Conservation (phyloP, 2,888 invertebrate species). For the Drosophila phalerata region DNA sequence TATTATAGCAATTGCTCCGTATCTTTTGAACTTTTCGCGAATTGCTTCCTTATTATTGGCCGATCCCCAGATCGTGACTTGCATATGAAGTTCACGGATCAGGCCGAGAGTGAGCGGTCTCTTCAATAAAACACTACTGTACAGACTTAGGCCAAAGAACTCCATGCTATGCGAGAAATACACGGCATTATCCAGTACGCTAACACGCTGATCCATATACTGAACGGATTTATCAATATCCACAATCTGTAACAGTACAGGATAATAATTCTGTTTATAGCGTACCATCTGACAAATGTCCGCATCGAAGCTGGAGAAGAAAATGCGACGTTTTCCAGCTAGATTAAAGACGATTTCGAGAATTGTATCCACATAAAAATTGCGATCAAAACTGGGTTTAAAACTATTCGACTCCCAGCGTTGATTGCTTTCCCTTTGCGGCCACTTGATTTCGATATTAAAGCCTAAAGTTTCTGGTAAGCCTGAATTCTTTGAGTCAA, state of each 20-base stretch:
- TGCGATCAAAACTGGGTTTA: constrained; percentile 93
- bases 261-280: constrained; percentile 97
- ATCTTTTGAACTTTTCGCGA: constrained; percentile 29
- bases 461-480: constrained; percentile 91
- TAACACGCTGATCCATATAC: constrained; percentile 93
- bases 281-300: constrained; percentile 97
- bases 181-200: constrained; percentile 91
- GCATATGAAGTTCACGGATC: constrained; percentile 35
- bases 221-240: constrained; percentile 89
- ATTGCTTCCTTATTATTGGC: background rate
- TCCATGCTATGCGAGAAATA: constrained; percentile 91
- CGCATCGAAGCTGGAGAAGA: constrained; percentile 97
- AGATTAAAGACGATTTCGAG: constrained; percentile 87
- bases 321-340: constrained; percentile 91
- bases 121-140: constrained; percentile 93
- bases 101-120: constrained; percentile 86
- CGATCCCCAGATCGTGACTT: constrained; percentile 45
- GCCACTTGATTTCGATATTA: constrained; percentile 98
- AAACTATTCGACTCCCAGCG: constrained; percentile 90
- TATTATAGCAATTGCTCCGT: constrained; percentile 48
- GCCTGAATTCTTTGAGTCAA: constrained; percentile 90
- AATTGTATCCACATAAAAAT: constrained; percentile 94
- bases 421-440: constrained; percentile 93
- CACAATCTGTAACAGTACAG: constrained; percentile 95
- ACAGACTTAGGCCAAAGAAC: constrained; percentile 94